These are phyloP conservation scores for Oryzias melastigma DNA, from an alignment of 2,113 vertebrate species.

Conservation along the genomic window DNA sequence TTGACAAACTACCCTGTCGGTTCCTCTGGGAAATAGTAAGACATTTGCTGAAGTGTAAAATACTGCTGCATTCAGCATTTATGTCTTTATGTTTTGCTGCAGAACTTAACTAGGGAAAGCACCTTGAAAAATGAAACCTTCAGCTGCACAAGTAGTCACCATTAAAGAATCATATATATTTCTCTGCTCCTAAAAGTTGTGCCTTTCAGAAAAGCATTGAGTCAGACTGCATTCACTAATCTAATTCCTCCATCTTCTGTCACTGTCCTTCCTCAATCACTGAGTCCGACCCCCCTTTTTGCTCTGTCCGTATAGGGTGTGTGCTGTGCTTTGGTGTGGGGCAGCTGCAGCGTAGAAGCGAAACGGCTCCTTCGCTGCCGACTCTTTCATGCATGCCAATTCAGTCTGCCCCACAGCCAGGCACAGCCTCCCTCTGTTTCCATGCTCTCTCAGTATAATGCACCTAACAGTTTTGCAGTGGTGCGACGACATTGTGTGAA, in stretches of 20 bases:
- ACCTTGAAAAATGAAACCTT: constrained; percentile 27
- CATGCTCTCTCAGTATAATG: constrained; percentile 52
- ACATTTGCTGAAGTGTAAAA: constrained; percentile 29
- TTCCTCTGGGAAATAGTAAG: constrained; percentile 21
- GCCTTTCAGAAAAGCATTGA: constrained; percentile 18
- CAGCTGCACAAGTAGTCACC: constrained; percentile 20
- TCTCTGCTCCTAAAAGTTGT: constrained; percentile 11
- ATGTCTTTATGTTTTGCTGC: constrained; percentile 8
- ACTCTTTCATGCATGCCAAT: constrained; percentile 77
- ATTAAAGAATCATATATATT: constrained; percentile 34
- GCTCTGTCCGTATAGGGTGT: constrained; percentile 30
- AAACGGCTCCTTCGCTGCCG: constrained; percentile 43
- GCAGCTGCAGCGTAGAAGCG: constrained; percentile 66
- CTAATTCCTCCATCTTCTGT: constrained; percentile 45
- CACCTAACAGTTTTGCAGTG: constrained; percentile 26
- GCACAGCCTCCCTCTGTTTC: constrained; percentile 74
- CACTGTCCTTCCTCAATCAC: constrained; percentile 49
- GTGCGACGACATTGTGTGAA: constrained; percentile 24
- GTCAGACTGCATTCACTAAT: constrained; percentile 38
- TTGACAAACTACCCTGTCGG: background rate
- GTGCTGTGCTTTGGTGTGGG: constrained; percentile 54
- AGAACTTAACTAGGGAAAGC: constrained; percentile 30
- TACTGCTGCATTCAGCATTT: constrained; percentile 17
- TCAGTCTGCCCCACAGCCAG: constrained; percentile 46
- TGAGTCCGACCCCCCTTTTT: constrained; percentile 24